Evolutionary conservation across 2,113 vertebrate species (phyloP).

Genomic region (Gobius niger): DNA sequence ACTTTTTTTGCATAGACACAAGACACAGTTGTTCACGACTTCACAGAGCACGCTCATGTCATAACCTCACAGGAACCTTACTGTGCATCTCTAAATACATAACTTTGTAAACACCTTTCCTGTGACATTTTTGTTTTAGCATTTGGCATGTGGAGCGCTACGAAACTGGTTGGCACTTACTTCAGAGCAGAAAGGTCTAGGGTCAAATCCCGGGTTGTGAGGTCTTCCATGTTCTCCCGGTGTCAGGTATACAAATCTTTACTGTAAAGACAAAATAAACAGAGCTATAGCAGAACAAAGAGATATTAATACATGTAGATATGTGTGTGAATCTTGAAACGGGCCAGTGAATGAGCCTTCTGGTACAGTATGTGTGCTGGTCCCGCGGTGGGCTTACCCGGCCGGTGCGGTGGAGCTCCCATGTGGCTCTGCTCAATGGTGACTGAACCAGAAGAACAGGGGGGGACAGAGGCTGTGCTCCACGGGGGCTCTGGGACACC

Average conservation of each 20-base stretch:
- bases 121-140: no score
- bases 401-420: conserved; percentile 54
- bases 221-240: neutral
- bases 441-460: conserved; percentile 70
- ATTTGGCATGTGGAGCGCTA: no score
- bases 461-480: conserved; percentile 62
- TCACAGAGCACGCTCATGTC: neutral
- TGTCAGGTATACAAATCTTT: neutral
- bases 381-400: conserved; percentile 26
- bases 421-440: conserved; percentile 60
- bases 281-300: no score
- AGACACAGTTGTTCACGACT: neutral
- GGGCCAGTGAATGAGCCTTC: neutral
- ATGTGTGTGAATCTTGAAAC: no score
- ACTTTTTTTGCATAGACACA: neutral
- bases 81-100: neutral
- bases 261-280: no score
- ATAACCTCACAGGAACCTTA: neutral
- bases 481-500: conserved; percentile 63
- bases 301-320: no score
- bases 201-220: neutral
- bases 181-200: neutral
- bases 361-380: conserved; percentile 9
- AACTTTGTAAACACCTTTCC: neutral
- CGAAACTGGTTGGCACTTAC: neutral